A percentile compares a stretch with the other conserved stretches of the same genome.
phyloP scores from a whole-genome alignment of 2,797 vertebrate species.

The Phataginus tetradactyla region DNA sequence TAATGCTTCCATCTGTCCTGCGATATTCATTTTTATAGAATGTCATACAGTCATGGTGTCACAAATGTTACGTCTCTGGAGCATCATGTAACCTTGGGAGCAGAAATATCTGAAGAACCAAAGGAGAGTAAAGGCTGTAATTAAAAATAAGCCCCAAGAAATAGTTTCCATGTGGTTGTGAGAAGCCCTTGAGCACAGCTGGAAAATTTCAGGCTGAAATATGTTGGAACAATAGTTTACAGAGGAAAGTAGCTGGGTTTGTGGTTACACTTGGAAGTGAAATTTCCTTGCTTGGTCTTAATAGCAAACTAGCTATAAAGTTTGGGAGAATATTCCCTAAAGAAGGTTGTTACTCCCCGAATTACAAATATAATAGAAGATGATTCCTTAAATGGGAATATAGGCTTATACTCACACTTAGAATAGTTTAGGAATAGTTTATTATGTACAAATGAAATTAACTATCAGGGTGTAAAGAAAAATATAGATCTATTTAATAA shows the following conservation, averaged over 20 bases:
- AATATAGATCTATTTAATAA: constrained; percentile 58
- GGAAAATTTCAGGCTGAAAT: constrained; percentile 83
- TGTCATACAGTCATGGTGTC: constrained; percentile 68
- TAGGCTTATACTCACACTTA: constrained; percentile 34
- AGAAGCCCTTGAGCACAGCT: constrained; percentile 81
- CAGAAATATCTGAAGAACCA: constrained; percentile 79
- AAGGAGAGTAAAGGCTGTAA: constrained; percentile 78
- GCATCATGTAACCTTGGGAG: constrained; percentile 80
- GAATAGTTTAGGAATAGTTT: constrained; percentile 10
- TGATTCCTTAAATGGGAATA: constrained; percentile 61
- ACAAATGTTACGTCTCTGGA: constrained; percentile 78
- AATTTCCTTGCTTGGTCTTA: constrained; percentile 81
- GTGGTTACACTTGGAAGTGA: constrained; percentile 82
- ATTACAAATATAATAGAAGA: constrained; percentile 64
- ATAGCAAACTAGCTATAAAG: constrained; percentile 78
- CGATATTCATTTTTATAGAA: constrained; percentile 66
- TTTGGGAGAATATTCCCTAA: constrained; percentile 71
- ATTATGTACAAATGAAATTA: constrained; percentile 54
- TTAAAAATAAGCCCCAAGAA: constrained; percentile 84
- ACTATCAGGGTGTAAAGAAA: constrained; percentile 21
- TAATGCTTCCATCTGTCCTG: constrained; percentile 70
- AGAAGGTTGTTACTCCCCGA: constrained; percentile 71
- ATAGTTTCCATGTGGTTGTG: constrained; percentile 83
- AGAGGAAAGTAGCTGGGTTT: constrained; percentile 82
- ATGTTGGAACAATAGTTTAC: constrained; percentile 83